Percentiles rank a stretch among this genome's conserved stretches.
These are phyloP conservation scores for Kryphioiulus occultus DNA, from an alignment of 2,888 invertebrate species.

Conservation along the genomic window DNA sequence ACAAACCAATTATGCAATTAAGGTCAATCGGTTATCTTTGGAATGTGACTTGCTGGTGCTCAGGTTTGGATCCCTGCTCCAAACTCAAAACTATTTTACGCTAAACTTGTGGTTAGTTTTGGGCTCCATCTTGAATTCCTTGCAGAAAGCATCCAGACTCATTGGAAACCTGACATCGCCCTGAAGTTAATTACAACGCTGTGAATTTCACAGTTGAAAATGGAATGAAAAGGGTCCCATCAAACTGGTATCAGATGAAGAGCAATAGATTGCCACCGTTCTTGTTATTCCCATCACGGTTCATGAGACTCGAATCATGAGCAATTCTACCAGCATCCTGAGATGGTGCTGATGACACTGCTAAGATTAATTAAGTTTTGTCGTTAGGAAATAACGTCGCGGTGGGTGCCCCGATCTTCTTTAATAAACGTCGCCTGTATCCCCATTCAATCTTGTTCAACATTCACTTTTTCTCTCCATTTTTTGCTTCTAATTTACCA, in stretches of 20 bases:
- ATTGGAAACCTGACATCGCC: background rate
- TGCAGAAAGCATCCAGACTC: background rate
- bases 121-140: background rate
- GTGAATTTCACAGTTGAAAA: background rate
- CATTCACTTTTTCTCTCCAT: background rate
- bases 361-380: conserved; percentile 17
- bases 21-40: no score
- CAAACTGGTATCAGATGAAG: background rate
- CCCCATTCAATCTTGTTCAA: background rate
- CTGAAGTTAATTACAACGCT: background rate
- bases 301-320: background rate
- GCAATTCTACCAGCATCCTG: background rate
- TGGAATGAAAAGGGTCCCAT: background rate
- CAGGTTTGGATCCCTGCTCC: no score
- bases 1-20: no score
- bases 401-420: background rate
- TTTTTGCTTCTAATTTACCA: background rate
- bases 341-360: background rate
- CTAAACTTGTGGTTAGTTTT: background rate
- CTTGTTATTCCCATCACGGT: background rate
- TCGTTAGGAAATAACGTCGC: background rate
- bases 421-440: background rate
- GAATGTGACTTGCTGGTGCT: no score
- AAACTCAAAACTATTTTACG: background rate
- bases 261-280: background rate